phyloP scores from a whole-genome alignment of 2,113 vertebrate genomes.

The Fukomys damarensis region DNA sequence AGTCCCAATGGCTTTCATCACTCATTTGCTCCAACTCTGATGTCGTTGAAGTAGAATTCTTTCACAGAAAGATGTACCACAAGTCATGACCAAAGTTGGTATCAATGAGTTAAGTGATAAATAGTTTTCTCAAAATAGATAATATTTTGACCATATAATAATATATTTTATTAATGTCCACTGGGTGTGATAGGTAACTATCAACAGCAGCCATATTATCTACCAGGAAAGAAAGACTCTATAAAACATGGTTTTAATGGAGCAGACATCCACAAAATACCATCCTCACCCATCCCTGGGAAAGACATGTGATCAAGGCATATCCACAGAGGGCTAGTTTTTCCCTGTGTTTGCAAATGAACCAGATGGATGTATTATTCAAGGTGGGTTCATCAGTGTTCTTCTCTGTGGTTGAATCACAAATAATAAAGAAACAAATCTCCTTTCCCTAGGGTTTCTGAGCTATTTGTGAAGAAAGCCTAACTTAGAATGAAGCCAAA shows the following conservation, averaged over 20 bases:
- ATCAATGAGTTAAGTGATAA: not conserved
- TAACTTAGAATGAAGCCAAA: not conserved
- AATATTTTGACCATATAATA: not conserved
- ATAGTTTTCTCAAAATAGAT: not conserved
- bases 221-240: not conserved
- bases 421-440: not conserved
- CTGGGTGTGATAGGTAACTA: not conserved
- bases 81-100: not conserved
- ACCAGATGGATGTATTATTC: rapidly evolving
- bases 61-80: not conserved
- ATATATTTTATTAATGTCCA: not conserved
- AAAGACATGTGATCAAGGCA: not conserved
- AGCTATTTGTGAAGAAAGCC: not conserved
- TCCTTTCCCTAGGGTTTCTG: not conserved
- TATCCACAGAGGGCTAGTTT: not conserved
- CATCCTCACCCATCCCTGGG: not conserved
- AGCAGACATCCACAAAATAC: not conserved
- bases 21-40: not conserved
- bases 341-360: not conserved
- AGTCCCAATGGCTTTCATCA: not conserved
- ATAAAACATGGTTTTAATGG: not conserved
- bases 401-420: not conserved
- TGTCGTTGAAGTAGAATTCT: not conserved
- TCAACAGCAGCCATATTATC: not conserved
- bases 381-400: no score